phyloP scores from a whole-genome alignment of 2,888 invertebrate genomes.

The Thera britannica region DNA sequence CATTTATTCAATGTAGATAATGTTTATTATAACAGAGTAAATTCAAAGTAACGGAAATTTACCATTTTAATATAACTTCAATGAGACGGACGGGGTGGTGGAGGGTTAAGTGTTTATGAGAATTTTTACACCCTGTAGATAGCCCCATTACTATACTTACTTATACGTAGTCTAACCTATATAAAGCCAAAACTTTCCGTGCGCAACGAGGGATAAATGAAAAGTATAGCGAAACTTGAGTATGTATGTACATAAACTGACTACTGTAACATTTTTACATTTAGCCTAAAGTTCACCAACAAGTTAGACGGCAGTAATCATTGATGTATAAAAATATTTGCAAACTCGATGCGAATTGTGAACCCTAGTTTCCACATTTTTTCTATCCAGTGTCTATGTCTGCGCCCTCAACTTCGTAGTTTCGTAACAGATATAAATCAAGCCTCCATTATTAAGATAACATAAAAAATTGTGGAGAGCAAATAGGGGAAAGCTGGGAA shows the following conservation, averaged over 20 bases:
- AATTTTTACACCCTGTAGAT: constrained; percentile 1
- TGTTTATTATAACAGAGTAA: too few relatives aligned
- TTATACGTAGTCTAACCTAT: constrained; percentile 20
- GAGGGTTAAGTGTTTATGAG: too few relatives aligned
- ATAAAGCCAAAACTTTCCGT: constrained; percentile 52
- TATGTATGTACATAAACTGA: not conserved
- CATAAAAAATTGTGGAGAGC: not conserved
- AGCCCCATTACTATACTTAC: not conserved
- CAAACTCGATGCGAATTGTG: not conserved
- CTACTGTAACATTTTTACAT: constrained; percentile 29
- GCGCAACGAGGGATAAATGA: constrained; percentile 68
- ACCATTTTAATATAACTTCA: too few relatives aligned
- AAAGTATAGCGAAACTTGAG: constrained; percentile 57
- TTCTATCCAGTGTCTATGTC: not conserved
- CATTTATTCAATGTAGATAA: too few relatives aligned
- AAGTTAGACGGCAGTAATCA: not conserved
- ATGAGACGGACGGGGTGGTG: too few relatives aligned
- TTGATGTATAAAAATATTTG: not conserved
- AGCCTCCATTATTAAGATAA: not conserved
- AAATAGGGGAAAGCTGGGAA: too few relatives aligned
- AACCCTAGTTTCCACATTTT: not conserved
- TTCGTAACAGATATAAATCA: constrained; percentile 9
- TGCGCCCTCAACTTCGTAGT: not conserved
- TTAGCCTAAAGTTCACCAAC: not conserved
- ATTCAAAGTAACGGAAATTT: too few relatives aligned